Evolutionary conservation across 2,113 vertebrate genomes (phyloP).

Genomic region (human (Homo sapiens)): DNA sequence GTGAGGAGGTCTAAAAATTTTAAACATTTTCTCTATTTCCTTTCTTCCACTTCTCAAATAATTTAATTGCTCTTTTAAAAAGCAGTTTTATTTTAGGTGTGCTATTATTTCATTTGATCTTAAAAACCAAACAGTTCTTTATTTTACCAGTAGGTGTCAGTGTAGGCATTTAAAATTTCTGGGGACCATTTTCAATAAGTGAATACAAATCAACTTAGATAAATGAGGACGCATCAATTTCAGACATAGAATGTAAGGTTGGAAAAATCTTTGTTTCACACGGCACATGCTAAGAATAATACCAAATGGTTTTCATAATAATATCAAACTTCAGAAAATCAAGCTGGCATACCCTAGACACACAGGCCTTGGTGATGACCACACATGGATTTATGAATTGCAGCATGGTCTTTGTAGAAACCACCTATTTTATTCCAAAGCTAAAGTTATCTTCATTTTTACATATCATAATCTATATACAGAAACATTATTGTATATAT

Average conservation of each 20-base stretch:
- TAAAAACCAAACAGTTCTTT: slow-evolving; percentile 23
- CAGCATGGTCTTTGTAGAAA: neutral
- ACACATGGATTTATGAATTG: neutral
- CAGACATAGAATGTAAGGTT: slow-evolving; percentile 28
- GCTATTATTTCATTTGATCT: slow-evolving; percentile 16
- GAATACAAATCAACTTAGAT: neutral
- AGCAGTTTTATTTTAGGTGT: slow-evolving; percentile 11
- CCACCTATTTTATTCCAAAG: neutral
- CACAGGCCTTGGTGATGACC: neutral
- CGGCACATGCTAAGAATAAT: neutral
- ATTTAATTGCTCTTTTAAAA: neutral
- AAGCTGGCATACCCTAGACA: neutral
- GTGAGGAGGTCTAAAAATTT: neutral
- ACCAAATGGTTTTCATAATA: neutral
- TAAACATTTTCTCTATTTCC: neutral
- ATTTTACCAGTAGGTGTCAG: slow-evolving; percentile 51
- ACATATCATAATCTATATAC: neutral
- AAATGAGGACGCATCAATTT: neutral
- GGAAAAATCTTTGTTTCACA: neutral
- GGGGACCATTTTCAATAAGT: slow-evolving; percentile 19
- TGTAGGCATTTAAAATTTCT: slow-evolving; percentile 34
- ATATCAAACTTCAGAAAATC: neutral
- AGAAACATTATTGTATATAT: neutral
- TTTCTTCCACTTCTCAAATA: neutral
- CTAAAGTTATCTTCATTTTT: neutral